phyloP scores from a whole-genome alignment of 2,888 invertebrate genomes.

The Noctuana brunneofusca region DNA sequence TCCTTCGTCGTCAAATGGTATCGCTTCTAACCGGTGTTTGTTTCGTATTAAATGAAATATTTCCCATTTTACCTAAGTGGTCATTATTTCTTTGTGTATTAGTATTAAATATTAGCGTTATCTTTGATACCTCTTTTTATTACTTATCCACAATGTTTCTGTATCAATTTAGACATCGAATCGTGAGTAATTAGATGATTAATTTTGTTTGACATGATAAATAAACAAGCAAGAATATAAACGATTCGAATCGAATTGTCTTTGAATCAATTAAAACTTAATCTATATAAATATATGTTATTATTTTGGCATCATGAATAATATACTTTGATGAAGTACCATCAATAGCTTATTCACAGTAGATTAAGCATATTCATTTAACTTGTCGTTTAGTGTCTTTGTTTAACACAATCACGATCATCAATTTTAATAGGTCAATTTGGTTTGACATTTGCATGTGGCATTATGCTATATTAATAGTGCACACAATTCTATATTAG shows the following conservation, averaged over 20 bases:
- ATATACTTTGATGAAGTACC: not conserved
- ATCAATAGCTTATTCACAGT: not conserved
- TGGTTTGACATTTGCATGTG: constrained; percentile 21
- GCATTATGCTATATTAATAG: constrained; percentile 18
- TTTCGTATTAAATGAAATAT: constrained; percentile 12
- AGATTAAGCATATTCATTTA: not conserved
- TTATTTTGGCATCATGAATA: not conserved
- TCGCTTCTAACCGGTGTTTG: constrained; percentile 26
- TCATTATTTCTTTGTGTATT: not conserved
- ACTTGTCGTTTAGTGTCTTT: not conserved
- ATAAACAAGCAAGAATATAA: no score
- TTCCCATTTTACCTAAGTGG: not conserved
- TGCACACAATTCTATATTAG: constrained; percentile 26
- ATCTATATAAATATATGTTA: no score
- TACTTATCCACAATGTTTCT: no score
- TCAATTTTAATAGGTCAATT: constrained; percentile 29
- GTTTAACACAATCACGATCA: constrained; percentile 10
- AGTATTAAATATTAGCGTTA: not conserved
- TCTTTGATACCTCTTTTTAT: not conserved
- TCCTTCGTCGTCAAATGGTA: constrained; percentile 28
- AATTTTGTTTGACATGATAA: no score
- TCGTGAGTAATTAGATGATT: no score
- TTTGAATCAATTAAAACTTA: not conserved
- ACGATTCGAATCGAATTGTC: not conserved
- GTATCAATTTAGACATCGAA: no score